A percentile compares a stretch with the other conserved stretches of the same genome.
Evolutionary conservation across 2,888 invertebrate species (phyloP).

Genomic region (Chaitophorus viminalis): DNA sequence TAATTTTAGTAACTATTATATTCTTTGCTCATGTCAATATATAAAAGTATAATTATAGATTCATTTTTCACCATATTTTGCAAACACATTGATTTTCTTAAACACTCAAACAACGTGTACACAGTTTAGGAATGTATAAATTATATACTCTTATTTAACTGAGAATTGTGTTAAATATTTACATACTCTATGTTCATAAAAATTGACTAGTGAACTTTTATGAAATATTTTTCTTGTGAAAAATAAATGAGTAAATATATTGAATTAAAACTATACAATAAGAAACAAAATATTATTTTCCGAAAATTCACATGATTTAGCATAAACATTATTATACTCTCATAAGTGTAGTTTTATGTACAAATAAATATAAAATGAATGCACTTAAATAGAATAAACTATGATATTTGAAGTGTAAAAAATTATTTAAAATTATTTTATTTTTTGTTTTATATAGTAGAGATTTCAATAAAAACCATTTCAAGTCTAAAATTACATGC

Average conservation of each 20-base stretch:
- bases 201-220: background rate
- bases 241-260: background rate
- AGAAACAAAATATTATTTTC: no score
- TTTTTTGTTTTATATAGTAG: no score
- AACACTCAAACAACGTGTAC: background rate
- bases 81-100: background rate
- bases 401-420: no score
- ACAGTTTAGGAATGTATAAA: background rate
- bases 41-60: background rate
- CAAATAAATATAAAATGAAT: no score
- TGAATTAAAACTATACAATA: background rate
- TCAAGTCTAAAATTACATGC: no score
- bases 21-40: background rate
- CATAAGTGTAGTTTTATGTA: no score
- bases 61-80: background rate
- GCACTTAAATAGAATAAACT: no score
- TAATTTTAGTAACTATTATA: no score
- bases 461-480: no score
- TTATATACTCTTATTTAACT: background rate
- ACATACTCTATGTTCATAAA: background rate
- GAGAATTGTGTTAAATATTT: background rate
- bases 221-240: background rate
- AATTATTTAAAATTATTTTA: no score
- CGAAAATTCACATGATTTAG: no score
- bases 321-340: no score